Conservation (phyloP, 1,140 invertebrate species). For the Bombus confusus region DNA sequence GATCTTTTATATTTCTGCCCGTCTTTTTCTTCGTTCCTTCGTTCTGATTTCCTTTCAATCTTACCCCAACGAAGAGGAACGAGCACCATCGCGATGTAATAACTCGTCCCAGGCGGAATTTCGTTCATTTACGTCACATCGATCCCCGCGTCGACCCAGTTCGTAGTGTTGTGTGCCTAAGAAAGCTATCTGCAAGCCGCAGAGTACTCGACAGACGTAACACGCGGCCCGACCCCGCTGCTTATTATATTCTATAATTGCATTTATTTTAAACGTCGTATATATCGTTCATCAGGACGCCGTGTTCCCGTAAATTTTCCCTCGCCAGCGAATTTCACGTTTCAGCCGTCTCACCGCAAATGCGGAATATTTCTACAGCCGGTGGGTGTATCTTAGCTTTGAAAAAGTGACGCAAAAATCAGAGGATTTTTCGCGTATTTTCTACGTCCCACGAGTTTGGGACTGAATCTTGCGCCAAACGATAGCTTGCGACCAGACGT, state of each 20-base stretch:
- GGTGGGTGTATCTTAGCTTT: too few species aligned
- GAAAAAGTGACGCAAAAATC: too few species aligned
- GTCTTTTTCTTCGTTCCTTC: not conserved
- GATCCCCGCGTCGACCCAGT: not conserved
- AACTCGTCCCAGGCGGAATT: not conserved
- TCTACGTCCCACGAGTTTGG: too few species aligned
- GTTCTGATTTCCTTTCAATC: not conserved
- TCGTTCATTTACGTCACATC: slow-evolving; percentile 9
- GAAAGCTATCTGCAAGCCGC: not conserved
- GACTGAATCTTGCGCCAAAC: too few species aligned
- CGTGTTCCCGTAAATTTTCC: not conserved
- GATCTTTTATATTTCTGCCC: not conserved
- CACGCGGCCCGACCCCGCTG: not conserved
- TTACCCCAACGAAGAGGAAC: not conserved
- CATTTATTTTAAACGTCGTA: not conserved
- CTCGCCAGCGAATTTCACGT: not conserved
- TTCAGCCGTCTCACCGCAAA: not conserved
- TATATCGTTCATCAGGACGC: not conserved
- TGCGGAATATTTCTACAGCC: not conserved
- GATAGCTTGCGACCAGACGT: too few species aligned
- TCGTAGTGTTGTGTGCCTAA: not conserved
- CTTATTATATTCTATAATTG: not conserved
- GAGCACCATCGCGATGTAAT: not conserved
- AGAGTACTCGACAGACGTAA: not conserved
- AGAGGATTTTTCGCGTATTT: too few species aligned